phyloP scores from a whole-genome alignment of 2,113 vertebrate genomes.

The Pachypanchax playfairii region DNA sequence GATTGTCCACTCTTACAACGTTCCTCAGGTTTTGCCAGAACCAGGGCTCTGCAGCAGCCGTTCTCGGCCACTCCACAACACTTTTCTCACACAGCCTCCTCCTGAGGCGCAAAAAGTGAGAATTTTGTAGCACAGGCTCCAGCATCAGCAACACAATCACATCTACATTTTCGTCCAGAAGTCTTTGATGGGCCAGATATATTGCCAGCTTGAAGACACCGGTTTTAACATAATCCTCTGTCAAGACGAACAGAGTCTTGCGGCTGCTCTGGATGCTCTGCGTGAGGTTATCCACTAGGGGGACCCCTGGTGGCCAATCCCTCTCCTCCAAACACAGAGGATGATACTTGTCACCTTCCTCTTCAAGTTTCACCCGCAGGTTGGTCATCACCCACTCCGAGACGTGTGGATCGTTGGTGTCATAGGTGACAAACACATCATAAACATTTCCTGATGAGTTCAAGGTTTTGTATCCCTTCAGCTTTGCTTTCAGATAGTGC shows the following conservation, averaged over 20 bases:
- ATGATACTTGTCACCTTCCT: constrained; percentile 67
- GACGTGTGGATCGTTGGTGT: constrained; percentile 78
- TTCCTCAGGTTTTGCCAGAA: constrained; percentile 84
- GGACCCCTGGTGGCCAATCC: constrained; percentile 77
- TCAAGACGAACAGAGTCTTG: constrained; percentile 81
- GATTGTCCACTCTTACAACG: constrained; percentile 77
- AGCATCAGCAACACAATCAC: constrained; percentile 85
- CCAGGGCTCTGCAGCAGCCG: constrained; percentile 79
- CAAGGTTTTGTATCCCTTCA: constrained; percentile 70
- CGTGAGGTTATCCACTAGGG: constrained; percentile 80
- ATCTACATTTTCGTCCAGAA: constrained; percentile 82
- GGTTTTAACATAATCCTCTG: constrained; percentile 76
- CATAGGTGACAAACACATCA: constrained; percentile 79
- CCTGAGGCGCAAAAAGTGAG: constrained; percentile 83
- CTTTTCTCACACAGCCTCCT: constrained; percentile 81
- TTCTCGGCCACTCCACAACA: constrained; percentile 85
- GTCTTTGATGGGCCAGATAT: constrained; percentile 84
- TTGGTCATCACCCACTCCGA: constrained; percentile 80
- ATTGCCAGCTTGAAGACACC: constrained; percentile 82
- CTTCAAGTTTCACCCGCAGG: constrained; percentile 78
- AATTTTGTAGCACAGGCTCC: constrained; percentile 84
- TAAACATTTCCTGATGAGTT: constrained; percentile 63
- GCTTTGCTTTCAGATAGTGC: constrained; percentile 70
- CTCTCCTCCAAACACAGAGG: constrained; percentile 79
- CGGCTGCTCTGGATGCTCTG: constrained; percentile 82